These are phyloP conservation scores for Microctonus hyperodae DNA, from an alignment of 2,888 invertebrate genomes.

Conservation along the genomic window DNA sequence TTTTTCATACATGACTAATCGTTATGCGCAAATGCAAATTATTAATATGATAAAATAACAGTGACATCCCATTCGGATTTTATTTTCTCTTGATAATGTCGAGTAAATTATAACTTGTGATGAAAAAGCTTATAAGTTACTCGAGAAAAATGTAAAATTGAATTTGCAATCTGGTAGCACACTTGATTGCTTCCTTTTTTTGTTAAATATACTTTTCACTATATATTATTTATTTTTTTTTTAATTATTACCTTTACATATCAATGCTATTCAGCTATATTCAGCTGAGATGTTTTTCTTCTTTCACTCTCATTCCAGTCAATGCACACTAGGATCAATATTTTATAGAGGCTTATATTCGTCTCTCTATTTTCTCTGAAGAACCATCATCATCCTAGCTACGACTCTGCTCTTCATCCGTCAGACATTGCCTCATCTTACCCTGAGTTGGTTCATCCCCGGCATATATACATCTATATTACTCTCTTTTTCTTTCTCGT, in stretches of 20 bases:
- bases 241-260: background rate
- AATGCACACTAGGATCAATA: slow-evolving; percentile 26
- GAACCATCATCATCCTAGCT: slow-evolving; percentile 29
- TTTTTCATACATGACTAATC: background rate
- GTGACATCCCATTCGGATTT: slow-evolving; percentile 10
- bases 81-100: slow-evolving; percentile 5
- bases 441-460: slow-evolving; percentile 13
- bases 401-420: slow-evolving; percentile 22
- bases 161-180: slow-evolving; percentile 16
- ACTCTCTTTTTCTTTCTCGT: slow-evolving; percentile 20
- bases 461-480: slow-evolving; percentile 3
- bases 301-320: slow-evolving; percentile 17
- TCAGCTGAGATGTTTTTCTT: background rate
- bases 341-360: slow-evolving; percentile 26
- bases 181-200: slow-evolving; percentile 16
- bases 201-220: background rate
- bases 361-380: slow-evolving; percentile 17
- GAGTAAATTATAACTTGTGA: slow-evolving; percentile 4
- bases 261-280: background rate
- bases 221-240: slow-evolving; percentile 1
- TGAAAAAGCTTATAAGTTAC: slow-evolving; percentile 8
- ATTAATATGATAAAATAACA: background rate
- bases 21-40: background rate
- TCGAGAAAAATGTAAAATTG: slow-evolving; percentile 20
- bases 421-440: slow-evolving; percentile 14